Evolutionary conservation across 2,797 vertebrate genomes (phyloP).

Genomic region (Lophius americanus): DNA sequence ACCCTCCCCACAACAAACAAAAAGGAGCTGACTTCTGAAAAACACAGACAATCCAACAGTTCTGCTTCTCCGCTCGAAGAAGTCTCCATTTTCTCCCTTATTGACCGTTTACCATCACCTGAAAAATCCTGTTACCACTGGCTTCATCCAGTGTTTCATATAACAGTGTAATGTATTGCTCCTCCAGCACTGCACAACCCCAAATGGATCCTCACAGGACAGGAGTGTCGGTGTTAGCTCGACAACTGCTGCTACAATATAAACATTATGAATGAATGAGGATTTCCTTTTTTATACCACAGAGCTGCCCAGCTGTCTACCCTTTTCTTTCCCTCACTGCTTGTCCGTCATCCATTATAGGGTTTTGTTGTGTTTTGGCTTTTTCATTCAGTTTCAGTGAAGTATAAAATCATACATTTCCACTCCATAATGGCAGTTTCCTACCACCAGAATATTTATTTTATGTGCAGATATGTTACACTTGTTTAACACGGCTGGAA

Average conservation of each 20-base stretch:
- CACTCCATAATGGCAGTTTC: slow-evolving; percentile 50
- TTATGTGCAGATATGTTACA: slow-evolving; percentile 58
- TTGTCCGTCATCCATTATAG: neutral
- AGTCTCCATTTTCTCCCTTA: slow-evolving; percentile 3
- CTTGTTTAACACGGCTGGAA: slow-evolving; percentile 58
- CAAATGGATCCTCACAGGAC: slow-evolving; percentile 42
- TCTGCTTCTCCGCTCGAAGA: neutral
- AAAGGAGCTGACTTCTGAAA: slow-evolving; percentile 7
- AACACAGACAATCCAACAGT: no score
- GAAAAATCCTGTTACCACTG: slow-evolving; percentile 12
- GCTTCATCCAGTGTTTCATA: slow-evolving; percentile 13
- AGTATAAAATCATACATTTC: slow-evolving; percentile 67
- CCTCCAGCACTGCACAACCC: slow-evolving; percentile 19
- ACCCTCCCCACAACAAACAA: slow-evolving; percentile 35
- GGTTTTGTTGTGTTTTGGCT: slow-evolving; percentile 33
- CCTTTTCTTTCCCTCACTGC: slow-evolving; percentile 25
- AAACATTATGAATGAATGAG: slow-evolving; percentile 59
- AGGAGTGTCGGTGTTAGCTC: slow-evolving; percentile 19
- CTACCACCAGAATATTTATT: slow-evolving; percentile 50
- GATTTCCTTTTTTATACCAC: slow-evolving; percentile 50
- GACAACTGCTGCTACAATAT: slow-evolving; percentile 41
- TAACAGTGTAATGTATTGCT: slow-evolving; percentile 29
- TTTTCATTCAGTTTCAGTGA: slow-evolving; percentile 58
- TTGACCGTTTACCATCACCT: neutral
- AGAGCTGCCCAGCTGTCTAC: slow-evolving; percentile 15